These are phyloP conservation scores for Scomber colias DNA, from an alignment of 2,113 vertebrate species.

Conservation along the genomic window DNA sequence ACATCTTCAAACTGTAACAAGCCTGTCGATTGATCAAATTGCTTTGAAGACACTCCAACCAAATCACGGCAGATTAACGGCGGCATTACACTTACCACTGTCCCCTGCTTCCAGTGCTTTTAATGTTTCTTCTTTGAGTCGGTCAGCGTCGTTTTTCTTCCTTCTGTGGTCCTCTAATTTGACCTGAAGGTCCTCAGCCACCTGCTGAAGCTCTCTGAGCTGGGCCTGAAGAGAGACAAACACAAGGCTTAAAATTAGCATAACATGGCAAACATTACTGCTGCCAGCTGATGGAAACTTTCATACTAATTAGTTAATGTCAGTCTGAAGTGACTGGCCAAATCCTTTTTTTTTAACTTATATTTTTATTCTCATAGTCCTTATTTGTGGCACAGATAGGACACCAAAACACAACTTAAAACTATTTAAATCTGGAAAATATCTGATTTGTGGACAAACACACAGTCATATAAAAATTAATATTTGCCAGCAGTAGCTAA, in stretches of 20 bases:
- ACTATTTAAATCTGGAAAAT: too few relatives aligned
- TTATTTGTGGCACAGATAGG: too few relatives aligned
- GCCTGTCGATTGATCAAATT: constrained; percentile 30
- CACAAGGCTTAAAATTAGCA: not conserved
- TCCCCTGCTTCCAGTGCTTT: constrained; percentile 52
- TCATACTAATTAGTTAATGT: not conserved
- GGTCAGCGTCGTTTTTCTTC: constrained; percentile 71
- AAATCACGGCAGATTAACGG: constrained; percentile 40
- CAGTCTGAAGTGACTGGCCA: not conserved
- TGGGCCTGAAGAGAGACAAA: constrained; percentile 67
- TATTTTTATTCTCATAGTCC: too few relatives aligned
- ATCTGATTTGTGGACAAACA: too few relatives aligned
- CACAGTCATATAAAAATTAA: too few relatives aligned
- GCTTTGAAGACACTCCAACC: constrained; percentile 41
- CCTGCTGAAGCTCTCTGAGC: constrained; percentile 78
- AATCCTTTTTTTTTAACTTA: too few relatives aligned
- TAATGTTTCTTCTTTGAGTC: constrained; percentile 65
- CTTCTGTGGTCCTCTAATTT: constrained; percentile 77
- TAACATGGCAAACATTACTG: not conserved
- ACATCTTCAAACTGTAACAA: constrained; percentile 25
- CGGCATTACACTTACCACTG: constrained; percentile 44
- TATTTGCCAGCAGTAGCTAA: too few relatives aligned
- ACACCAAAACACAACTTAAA: too few relatives aligned
- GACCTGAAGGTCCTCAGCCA: constrained; percentile 74
- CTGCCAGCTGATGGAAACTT: not conserved